A percentile compares a stretch with the other conserved stretches of the same genome.
phyloP scores from a whole-genome alignment of 2,888 invertebrate species.

The Loripinus fragilis region DNA sequence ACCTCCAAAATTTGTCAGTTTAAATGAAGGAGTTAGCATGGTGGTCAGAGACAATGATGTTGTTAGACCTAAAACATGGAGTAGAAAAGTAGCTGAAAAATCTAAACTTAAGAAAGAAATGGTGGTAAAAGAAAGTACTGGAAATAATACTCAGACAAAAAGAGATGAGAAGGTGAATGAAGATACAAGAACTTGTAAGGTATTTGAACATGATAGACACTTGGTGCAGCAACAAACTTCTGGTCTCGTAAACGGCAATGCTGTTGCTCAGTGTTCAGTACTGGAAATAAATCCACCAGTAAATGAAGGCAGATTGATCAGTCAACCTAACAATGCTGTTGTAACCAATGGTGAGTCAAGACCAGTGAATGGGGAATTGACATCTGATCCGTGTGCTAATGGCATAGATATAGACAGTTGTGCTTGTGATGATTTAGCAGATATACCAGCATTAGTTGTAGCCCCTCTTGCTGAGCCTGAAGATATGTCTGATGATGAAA shows the following conservation, averaged over 20 bases:
- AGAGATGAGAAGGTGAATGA: neutral
- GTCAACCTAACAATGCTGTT: neutral
- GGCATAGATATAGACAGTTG: neutral
- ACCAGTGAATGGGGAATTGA: neutral
- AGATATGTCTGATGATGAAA: slow-evolving; percentile 60
- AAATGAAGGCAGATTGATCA: neutral
- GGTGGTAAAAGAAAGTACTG: neutral
- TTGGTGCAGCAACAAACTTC: neutral
- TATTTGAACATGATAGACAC: slow-evolving; percentile 6
- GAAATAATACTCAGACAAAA: slow-evolving; percentile 8
- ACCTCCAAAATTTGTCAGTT: neutral
- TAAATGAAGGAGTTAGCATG: neutral
- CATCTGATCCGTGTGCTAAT: neutral
- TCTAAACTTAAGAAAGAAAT: neutral
- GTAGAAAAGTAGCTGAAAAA: slow-evolving; percentile 24
- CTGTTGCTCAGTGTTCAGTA: neutral
- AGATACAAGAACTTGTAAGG: slow-evolving; percentile 2
- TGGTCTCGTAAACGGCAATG: neutral
- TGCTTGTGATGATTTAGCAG: neutral
- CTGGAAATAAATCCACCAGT: neutral
- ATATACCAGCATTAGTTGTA: slow-evolving; percentile 23
- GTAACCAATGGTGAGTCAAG: neutral
- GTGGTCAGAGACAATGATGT: neutral
- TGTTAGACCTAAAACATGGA: slow-evolving; percentile 20
- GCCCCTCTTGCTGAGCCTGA: slow-evolving; percentile 66